Base-by-base conservation (phyloP, 2,888 invertebrate species). In the Polia nebulosa region DNA sequence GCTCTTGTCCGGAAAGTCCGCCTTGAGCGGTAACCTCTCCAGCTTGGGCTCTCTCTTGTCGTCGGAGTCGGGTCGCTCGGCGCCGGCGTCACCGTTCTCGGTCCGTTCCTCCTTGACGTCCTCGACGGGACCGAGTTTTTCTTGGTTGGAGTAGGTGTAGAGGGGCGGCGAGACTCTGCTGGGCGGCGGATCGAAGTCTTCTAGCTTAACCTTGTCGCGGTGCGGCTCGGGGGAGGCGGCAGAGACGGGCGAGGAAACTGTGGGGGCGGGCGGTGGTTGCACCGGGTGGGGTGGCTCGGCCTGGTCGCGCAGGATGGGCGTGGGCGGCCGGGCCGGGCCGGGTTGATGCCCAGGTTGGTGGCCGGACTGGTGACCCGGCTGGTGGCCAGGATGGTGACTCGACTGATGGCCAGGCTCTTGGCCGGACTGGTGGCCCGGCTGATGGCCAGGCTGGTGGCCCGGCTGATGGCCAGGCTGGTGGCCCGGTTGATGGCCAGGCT, bases 141-240 rank as follows among this genome's bases (percentile, higher is more conserved):
- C 97, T 59, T 97, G 97, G 88, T 97, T 97, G 15, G 97, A 97
- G 89, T 98, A 98, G 0, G 98, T 98, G 88, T 97, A 98, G 22
- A 97, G 93, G 7, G 98, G 97, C 5, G 98, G 97, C 20, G 97
- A 97, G 66, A 97, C 96, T 76, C 97, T 95, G 78, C 97, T 96
- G 20, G 97, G 97, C 58, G 97, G 96, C n/a, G 97, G 97, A 86
- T 97, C 97, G 82, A 94, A 95, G 80, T 95, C 96, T 34, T 92
- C 93, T 60, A 89, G 89, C 55, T 90, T 90, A 61, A 88, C 91
- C 74, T 89, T 89, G 58, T 80, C 76, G 45, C 63, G 73, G 17
- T n/a, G 68, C 56, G 61, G 58, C 27, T 77, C 76, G n/a, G 68
- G 58, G 20, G 57, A 11, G 29, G 69, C 39, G 52, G 78, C 47